Evolutionary conservation across 2,888 invertebrate genomes (phyloP).

Genomic region (Nebria salina): DNA sequence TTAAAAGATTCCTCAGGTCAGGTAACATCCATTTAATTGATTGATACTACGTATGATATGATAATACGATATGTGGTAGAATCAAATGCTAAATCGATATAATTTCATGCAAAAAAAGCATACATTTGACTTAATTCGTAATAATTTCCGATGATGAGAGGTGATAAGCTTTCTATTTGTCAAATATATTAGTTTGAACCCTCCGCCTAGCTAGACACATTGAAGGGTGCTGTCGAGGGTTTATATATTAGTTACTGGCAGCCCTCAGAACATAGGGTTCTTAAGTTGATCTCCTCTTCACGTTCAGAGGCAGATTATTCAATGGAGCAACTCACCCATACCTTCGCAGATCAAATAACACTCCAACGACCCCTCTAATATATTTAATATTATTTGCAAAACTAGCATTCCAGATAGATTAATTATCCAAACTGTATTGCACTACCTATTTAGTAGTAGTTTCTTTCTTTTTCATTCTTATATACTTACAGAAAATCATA

Average conservation of each 20-base stretch:
- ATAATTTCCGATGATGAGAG: background rate
- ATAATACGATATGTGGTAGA: too few relatives aligned
- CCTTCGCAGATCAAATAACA: background rate
- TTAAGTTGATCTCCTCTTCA: background rate
- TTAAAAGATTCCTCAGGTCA: too few relatives aligned
- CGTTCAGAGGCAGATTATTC: background rate
- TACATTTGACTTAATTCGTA: background rate
- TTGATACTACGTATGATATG: too few relatives aligned
- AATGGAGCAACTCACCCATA: background rate
- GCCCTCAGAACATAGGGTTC: background rate
- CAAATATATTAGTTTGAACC: slow-evolving; percentile 1
- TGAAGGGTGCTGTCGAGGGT: background rate
- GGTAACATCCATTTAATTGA: too few relatives aligned
- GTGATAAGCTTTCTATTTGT: background rate
- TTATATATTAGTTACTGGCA: slow-evolving; percentile 1
- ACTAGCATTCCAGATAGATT: background rate
- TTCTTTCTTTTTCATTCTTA: too few relatives aligned
- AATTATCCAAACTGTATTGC: too few relatives aligned
- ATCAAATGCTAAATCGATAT: background rate
- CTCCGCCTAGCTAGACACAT: background rate
- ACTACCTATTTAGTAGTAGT: too few relatives aligned
- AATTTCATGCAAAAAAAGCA: background rate
- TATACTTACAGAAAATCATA: too few relatives aligned
- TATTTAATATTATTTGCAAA: background rate
- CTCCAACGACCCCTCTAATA: background rate